phyloP scores from a whole-genome alignment of 2,888 invertebrate genomes.

The Apamea monoglypha region DNA sequence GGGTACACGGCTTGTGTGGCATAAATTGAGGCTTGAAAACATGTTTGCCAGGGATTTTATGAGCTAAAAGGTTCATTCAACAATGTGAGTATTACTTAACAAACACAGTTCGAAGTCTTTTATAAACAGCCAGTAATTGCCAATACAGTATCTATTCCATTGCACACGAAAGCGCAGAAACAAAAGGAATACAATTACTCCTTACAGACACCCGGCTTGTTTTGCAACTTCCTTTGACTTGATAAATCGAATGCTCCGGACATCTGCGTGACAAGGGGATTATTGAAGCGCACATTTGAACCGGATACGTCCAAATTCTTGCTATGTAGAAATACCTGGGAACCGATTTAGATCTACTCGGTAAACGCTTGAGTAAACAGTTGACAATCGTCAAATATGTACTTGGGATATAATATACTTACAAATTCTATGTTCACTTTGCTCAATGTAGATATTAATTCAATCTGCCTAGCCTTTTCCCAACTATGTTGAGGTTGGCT shows the following conservation, averaged over 20 bases:
- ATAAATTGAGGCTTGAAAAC: slow-evolving; percentile 6
- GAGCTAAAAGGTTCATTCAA: background rate
- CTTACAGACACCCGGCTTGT: slow-evolving; percentile 16
- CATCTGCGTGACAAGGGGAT: slow-evolving; percentile 55
- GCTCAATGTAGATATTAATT: background rate
- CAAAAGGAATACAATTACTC: slow-evolving; percentile 33
- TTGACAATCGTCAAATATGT: slow-evolving; percentile 38
- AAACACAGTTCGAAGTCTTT: background rate
- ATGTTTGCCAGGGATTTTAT: background rate
- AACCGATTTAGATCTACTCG: slow-evolving; percentile 6
- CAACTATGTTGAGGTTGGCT: background rate
- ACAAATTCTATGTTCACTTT: background rate
- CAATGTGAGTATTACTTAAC: background rate
- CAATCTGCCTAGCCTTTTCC: background rate
- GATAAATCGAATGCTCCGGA: slow-evolving; percentile 59
- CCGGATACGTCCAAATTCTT: slow-evolving; percentile 30
- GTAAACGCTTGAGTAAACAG: slow-evolving; percentile 39
- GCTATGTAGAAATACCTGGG: background rate
- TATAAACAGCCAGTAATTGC: slow-evolving; percentile 6
- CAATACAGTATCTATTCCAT: slow-evolving; percentile 6
- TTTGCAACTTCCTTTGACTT: slow-evolving; percentile 45
- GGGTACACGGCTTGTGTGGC: background rate
- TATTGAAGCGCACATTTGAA: slow-evolving; percentile 55
- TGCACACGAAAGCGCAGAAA: slow-evolving; percentile 35
- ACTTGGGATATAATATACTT: background rate